Evolutionary conservation across 1,140 invertebrate genomes (phyloP).

Genomic region (Vanessa atalanta): DNA sequence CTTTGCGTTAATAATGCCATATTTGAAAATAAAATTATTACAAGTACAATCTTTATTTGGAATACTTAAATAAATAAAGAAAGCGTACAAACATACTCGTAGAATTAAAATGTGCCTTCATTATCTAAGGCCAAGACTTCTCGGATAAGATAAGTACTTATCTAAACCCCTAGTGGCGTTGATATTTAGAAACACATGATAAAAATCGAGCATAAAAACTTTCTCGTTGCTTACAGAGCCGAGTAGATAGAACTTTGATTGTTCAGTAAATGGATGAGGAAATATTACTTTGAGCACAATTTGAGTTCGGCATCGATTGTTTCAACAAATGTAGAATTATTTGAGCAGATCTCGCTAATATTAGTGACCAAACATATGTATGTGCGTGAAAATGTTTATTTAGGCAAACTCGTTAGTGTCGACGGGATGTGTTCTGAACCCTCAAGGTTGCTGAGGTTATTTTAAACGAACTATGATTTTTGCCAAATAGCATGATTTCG

Average conservation of each 20-base stretch:
- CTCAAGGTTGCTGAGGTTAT: constrained; percentile 67
- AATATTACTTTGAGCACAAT: background rate
- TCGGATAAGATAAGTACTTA: constrained; percentile 67
- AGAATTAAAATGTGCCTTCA: constrained; percentile 42
- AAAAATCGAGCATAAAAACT: constrained; percentile 53
- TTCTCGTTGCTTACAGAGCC: constrained; percentile 47
- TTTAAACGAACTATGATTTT: constrained; percentile 54
- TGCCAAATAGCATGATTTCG: constrained; percentile 40
- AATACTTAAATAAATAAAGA: constrained; percentile 33
- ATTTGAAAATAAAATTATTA: constrained; percentile 3
- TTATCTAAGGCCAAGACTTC: constrained; percentile 55
- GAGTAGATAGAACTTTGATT: constrained; percentile 12
- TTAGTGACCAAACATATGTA: constrained; percentile 65
- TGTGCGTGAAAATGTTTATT: constrained; percentile 73
- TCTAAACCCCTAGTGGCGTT: constrained; percentile 54
- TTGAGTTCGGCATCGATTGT: background rate
- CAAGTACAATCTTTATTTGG: background rate
- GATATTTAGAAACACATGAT: constrained; percentile 58
- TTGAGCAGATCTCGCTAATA: constrained; percentile 45
- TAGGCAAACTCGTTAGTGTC: constrained; percentile 72
- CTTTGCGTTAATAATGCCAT: background rate
- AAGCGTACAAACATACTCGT: constrained; percentile 20
- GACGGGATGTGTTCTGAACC: constrained; percentile 74
- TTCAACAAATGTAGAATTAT: constrained; percentile 25
- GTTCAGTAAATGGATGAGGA: constrained; percentile 8